phyloP scores from a whole-genome alignment of 2,888 invertebrate species.

The Polydrusus pterygomalis region DNA sequence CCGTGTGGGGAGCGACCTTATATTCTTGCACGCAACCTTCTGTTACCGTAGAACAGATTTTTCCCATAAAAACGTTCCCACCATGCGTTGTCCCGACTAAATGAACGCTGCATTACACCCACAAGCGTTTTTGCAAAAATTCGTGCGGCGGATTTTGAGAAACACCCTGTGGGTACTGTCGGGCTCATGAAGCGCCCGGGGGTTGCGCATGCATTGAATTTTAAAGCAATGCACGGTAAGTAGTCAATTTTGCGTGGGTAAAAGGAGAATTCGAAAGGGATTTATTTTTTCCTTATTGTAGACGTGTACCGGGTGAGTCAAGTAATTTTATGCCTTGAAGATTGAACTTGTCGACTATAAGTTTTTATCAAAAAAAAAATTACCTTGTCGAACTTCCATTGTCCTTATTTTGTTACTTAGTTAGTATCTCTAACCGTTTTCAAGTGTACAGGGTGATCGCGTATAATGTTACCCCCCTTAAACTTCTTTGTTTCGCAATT shows the following conservation, averaged over 20 bases:
- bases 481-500: too few relatives aligned
- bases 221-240: conserved; percentile 8
- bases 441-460: too few relatives aligned
- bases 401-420: too few relatives aligned
- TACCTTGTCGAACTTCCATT: too few relatives aligned
- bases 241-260: conserved; percentile 13
- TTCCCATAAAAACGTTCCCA: conserved; percentile 41
- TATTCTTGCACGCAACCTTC: conserved; percentile 20
- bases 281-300: too few relatives aligned
- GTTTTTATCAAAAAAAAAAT: too few relatives aligned
- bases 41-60: conserved; percentile 16
- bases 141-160: conserved; percentile 23
- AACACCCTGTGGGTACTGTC: conserved; percentile 20
- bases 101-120: conserved; percentile 21
- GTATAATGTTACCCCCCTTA: too few relatives aligned
- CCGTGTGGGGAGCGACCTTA: conserved; percentile 13
- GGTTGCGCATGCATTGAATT: too few relatives aligned
- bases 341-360: too few relatives aligned
- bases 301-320: too few relatives aligned
- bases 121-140: conserved; percentile 27
- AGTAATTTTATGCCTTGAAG: too few relatives aligned
- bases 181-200: conserved; percentile 20
- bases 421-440: too few relatives aligned
- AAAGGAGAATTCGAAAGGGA: background rate
- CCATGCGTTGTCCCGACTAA: conserved; percentile 3